Percentiles rank a stretch among this genome's conserved stretches.
Evolutionary conservation across 2,113 vertebrate genomes (phyloP).

Genomic region (Scalopus aquaticus): DNA sequence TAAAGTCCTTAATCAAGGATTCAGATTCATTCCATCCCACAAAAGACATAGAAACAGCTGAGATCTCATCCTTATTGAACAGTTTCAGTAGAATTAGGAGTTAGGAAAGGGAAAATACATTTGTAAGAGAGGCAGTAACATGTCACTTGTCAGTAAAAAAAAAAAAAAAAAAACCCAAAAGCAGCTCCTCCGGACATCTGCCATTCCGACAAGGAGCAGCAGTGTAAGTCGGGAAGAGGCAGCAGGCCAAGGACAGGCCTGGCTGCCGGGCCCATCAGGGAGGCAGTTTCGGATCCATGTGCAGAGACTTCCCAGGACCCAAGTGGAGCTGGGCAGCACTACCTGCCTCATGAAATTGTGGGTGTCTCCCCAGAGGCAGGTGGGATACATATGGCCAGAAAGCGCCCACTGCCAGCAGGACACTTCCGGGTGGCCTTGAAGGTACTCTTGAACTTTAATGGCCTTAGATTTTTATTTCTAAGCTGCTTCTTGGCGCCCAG

Average conservation of each 20-base stretch:
- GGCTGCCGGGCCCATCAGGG: background rate
- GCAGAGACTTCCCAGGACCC: background rate
- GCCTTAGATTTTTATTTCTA: constrained; percentile 30
- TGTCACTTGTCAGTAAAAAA: background rate
- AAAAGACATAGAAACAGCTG: background rate
- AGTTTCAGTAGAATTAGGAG: background rate
- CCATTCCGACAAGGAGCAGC: background rate
- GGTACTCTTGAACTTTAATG: background rate
- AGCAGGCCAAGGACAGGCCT: background rate
- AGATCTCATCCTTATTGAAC: background rate
- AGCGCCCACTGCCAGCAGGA: background rate
- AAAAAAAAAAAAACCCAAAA: no score
- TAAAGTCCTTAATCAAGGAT: background rate
- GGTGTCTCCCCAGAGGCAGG: background rate
- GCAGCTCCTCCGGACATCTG: background rate
- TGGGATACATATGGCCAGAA: background rate
- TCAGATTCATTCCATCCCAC: background rate
- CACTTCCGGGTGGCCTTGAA: background rate
- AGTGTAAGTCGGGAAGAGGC: no score
- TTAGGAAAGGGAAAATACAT: background rate
- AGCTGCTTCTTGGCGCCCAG: background rate
- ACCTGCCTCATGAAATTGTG: background rate
- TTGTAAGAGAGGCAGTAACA: background rate
- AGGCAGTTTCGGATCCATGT: background rate
- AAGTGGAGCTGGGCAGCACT: background rate